phyloP scores from a whole-genome alignment of 2,888 invertebrate species.

The Diplazon laetatorius region DNA sequence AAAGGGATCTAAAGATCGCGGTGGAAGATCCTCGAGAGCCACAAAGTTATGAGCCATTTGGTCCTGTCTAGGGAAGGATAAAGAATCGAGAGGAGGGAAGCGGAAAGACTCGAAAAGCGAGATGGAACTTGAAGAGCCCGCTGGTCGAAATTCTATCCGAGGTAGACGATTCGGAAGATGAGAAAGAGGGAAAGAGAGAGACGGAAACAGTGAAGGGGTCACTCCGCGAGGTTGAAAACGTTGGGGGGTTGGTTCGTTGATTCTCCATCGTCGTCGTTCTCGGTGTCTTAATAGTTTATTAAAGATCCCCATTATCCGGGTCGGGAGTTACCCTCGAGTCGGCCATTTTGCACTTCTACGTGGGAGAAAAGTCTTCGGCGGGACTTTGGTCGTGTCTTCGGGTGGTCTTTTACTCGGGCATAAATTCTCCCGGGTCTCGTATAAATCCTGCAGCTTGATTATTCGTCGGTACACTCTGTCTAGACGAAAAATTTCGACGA shows the following conservation, averaged over 20 bases:
- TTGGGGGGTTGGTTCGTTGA: conserved; percentile 54
- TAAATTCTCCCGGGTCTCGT: conserved; percentile 53
- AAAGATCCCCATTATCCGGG: conserved; percentile 69
- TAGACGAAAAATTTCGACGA: conserved; percentile 17
- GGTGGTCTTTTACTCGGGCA: conserved; percentile 33
- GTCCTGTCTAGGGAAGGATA: conserved; percentile 45
- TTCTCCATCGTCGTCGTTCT: conserved; percentile 30
- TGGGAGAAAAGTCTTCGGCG: conserved; percentile 9
- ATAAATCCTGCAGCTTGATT: conserved; percentile 27
- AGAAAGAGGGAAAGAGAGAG: conserved; percentile 39
- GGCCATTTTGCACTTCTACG: conserved; percentile 47
- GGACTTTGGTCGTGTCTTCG: conserved; percentile 22
- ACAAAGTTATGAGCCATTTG: conserved; percentile 60
- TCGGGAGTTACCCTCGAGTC: conserved; percentile 46
- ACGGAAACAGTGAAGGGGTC: conserved; percentile 41
- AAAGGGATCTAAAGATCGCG: conserved; percentile 44
- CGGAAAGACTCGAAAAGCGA: conserved; percentile 32
- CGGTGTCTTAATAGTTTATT: conserved; percentile 70
- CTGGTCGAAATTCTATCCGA: conserved; percentile 36
- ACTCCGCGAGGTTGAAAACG: conserved; percentile 61
- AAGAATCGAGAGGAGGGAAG: conserved; percentile 49
- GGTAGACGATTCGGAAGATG: conserved; percentile 16
- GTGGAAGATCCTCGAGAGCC: conserved; percentile 54
- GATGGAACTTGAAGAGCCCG: conserved; percentile 53
- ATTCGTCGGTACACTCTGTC: background rate